Base-by-base conservation (phyloP, 2,888 invertebrate species). In the Nephrocerus scutellatus region DNA sequence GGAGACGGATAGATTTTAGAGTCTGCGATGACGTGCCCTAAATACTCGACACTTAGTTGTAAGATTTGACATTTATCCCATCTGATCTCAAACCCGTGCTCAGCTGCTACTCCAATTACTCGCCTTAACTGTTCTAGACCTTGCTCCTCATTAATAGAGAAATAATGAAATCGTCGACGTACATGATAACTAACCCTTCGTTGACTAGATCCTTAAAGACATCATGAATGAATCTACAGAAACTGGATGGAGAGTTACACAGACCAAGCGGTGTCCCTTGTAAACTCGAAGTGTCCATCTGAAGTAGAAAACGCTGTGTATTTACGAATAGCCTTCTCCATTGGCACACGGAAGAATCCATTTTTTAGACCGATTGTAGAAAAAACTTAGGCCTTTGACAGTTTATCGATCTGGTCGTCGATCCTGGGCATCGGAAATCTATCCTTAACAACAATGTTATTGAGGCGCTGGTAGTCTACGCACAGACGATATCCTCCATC, bases 141-240 rank as follows among this genome's bases (percentile, higher is more conserved):
- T 25, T 37, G 28, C 9, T 30, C 14, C 8, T 23, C 18, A 9
- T 13, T 24, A 5, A 30, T 9, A 3, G 37, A 23, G 35, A 26
- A 26, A 35, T 35, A 26, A 35, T 35, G 15, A 35, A 14, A 19
- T 35, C 35, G 15, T 35, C 35, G 10, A 35, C 16, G 16, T 35
- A 35, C 10, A 13, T n/a, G 3, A 36, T 19, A 2, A 29, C 21
- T 6, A 30, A 12, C 5, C 18, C 10, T n/a, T 22, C 10, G 5
- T 15, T 14, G 3, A 30, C 15, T 4, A 37, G 13, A 21, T 29
- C 30, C 4, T 15, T 16, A 22, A 37, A 37, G 5, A 37, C 19
- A n/a, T 9, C 12, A 13, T 16, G 12, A 8, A 37, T 13, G 4
- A 24, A 29, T 8, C 29, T 16, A 19, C 21, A 20, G 9, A 36